A percentile compares a stretch with the other conserved stretches of the same genome.
Evolutionary conservation across 2,797 vertebrate species (phyloP).

Genomic region (Myotis pilosus): DNA sequence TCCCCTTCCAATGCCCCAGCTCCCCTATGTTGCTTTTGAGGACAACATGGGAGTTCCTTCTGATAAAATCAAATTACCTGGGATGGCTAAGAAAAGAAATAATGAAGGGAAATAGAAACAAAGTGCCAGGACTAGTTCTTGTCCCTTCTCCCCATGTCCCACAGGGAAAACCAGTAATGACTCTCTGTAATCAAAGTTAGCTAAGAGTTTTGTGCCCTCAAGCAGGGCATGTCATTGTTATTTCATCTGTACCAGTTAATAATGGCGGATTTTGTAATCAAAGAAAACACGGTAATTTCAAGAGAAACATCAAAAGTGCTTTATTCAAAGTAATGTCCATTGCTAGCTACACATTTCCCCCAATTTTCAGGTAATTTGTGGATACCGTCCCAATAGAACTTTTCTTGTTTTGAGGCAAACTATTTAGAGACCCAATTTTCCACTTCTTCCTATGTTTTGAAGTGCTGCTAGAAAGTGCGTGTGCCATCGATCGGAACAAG

Average conservation of each 20-base stretch:
- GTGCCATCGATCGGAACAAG: too few species aligned
- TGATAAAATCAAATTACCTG: neutral
- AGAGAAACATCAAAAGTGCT: too few species aligned
- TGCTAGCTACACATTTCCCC: too few species aligned
- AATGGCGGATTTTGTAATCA: too few species aligned
- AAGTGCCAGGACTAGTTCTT: neutral
- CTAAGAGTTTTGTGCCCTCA: neutral
- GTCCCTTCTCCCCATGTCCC: neutral
- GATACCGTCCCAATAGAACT: too few species aligned
- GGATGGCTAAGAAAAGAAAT: neutral
- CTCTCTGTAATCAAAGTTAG: constrained; percentile 22
- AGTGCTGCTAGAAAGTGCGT: too few species aligned
- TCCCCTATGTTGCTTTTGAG: neutral
- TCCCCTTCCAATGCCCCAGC: neutral
- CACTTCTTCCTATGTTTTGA: too few species aligned
- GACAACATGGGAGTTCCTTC: neutral
- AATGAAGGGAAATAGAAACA: neutral
- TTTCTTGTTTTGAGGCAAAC: too few species aligned
- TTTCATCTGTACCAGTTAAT: neutral
- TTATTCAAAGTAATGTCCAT: too few species aligned
- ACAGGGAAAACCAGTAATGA: neutral
- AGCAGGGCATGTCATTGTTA: neutral
- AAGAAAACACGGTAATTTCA: too few species aligned
- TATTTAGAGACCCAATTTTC: too few species aligned
- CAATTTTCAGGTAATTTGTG: too few species aligned